Conservation (phyloP, 2,888 invertebrate species). For the Hoplodrina blanda region DNA sequence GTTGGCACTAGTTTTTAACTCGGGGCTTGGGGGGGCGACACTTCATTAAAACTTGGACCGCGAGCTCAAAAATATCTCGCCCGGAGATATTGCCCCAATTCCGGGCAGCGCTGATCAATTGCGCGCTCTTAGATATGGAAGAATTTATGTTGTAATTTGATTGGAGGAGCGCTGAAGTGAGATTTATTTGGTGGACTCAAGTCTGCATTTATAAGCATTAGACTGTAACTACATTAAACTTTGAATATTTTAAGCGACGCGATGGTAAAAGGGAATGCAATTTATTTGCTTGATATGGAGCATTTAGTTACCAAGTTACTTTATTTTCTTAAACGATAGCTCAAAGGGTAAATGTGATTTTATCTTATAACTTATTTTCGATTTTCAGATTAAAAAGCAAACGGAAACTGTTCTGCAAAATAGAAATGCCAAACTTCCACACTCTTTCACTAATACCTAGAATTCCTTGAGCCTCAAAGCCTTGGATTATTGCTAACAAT, state of each 20-base stretch:
- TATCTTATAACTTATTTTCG: not conserved
- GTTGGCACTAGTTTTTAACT: constrained; percentile 51
- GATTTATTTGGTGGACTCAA: constrained; percentile 15
- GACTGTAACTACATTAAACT: not conserved
- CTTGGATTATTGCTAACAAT: not conserved
- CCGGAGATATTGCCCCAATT: constrained; percentile 48
- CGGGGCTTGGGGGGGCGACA: constrained; percentile 50
- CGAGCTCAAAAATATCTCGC: constrained; percentile 53
- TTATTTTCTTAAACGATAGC: not conserved
- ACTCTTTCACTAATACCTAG: constrained; percentile 16
- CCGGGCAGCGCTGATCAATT: constrained; percentile 48
- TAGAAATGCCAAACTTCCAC: constrained; percentile 34
- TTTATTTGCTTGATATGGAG: not conserved
- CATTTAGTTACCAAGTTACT: not conserved
- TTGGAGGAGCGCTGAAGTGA: not conserved
- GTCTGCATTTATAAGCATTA: not conserved
- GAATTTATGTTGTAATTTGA: constrained; percentile 46
- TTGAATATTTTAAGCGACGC: not conserved
- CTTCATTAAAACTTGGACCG: constrained; percentile 66
- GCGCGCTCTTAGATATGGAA: constrained; percentile 31
- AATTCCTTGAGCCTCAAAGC: not conserved
- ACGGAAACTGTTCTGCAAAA: constrained; percentile 11
- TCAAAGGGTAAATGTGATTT: not conserved
- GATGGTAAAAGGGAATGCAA: too few relatives aligned
- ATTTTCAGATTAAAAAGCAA: constrained; percentile 21